phyloP scores from a whole-genome alignment of 2,113 vertebrate genomes.

The Upupa epops region DNA sequence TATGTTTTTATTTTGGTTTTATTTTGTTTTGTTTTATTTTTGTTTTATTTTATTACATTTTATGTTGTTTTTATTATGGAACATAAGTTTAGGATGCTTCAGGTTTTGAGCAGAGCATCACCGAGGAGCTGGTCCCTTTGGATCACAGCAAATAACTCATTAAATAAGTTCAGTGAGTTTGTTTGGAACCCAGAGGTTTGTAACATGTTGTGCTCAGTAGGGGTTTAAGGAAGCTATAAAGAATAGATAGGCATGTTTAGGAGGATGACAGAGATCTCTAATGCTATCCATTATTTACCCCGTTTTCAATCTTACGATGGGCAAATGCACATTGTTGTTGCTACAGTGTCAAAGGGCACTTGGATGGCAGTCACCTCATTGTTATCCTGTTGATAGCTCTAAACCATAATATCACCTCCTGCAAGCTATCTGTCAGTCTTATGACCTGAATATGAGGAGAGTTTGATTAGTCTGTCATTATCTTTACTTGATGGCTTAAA shows the following conservation, averaged over 20 bases:
- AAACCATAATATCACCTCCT: not conserved
- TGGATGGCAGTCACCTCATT: not conserved
- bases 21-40: too few species aligned
- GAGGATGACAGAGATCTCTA: not conserved
- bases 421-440: not conserved
- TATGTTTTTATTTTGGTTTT: too few species aligned
- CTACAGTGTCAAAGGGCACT: not conserved
- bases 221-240: not conserved
- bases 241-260: not conserved
- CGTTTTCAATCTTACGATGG: not conserved
- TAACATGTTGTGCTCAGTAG: not conserved
- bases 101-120: not conserved
- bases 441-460: not conserved
- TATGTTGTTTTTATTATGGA: not conserved
- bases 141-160: not conserved
- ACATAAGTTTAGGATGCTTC: not conserved
- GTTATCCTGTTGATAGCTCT: not conserved
- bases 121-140: not conserved
- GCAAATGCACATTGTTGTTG: not conserved
- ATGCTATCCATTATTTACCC: not conserved
- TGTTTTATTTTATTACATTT: too few species aligned
- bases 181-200: not conserved
- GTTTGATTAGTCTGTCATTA: slow-evolving; percentile 28
- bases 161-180: not conserved
- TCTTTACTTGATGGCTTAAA: slow-evolving; percentile 43